Conservation (phyloP, 2,113 vertebrate genomes). For the Halichoeres trimaculatus region DNA sequence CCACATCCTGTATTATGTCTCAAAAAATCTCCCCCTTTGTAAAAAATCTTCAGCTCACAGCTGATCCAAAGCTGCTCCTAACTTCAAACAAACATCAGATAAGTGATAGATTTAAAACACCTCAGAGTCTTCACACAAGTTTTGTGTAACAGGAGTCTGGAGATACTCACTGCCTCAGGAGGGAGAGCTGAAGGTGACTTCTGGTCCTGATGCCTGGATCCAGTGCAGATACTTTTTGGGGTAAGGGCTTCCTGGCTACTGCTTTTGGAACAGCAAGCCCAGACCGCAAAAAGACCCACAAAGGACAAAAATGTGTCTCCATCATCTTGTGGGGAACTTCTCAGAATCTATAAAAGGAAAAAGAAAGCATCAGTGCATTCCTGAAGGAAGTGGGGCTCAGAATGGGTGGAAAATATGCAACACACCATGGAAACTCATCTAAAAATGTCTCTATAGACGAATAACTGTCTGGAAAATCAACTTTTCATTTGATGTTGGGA, state of each 20-base stretch:
- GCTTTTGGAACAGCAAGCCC: slow-evolving; percentile 95
- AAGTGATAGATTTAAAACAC: too few relatives aligned
- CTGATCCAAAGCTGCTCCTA: not conserved
- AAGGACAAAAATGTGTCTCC: slow-evolving; percentile 73
- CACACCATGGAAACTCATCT: not conserved
- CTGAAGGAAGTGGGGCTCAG: not conserved
- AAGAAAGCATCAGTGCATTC: slow-evolving; percentile 14
- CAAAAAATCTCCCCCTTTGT: slow-evolving; percentile 8
- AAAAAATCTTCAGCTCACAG: not conserved
- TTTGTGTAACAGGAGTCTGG: too few relatives aligned
- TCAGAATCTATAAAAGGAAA: slow-evolving; percentile 36
- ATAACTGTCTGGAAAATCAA: too few relatives aligned
- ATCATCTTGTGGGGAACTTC: not conserved
- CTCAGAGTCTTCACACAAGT: too few relatives aligned
- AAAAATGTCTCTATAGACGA: not conserved
- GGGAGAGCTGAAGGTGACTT: not conserved
- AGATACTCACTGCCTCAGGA: slow-evolving; percentile 30
- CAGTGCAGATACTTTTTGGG: slow-evolving; percentile 98
- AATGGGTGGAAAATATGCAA: not conserved
- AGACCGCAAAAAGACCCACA: slow-evolving; percentile 97
- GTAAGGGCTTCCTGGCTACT: slow-evolving; percentile 99
- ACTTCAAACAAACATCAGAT: not conserved
- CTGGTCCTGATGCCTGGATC: slow-evolving; percentile 74
- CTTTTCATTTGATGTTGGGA: too few relatives aligned
- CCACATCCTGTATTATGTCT: slow-evolving; percentile 18